Base-by-base conservation (phyloP, 92 coral and sea anemone genomes). In the Actinernus sp. region DNA sequence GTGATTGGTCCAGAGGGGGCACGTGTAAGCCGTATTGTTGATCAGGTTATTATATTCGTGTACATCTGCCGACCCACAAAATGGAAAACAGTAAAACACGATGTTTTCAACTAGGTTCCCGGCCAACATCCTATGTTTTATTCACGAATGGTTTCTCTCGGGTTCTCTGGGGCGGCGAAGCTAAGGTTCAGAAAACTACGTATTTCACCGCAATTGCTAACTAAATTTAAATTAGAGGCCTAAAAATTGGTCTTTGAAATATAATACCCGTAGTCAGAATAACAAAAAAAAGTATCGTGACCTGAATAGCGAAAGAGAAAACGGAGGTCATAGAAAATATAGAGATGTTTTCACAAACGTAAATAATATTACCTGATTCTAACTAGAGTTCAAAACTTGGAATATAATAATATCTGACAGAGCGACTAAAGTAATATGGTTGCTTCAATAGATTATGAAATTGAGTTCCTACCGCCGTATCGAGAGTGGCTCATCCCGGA, bases 41-140 rank as follows among this genome's bases (percentile, higher is more conserved):
- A 69, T 74, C 45, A 61, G 60, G 72, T 84, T 88, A 78, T 84
- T 83, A 82, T 84, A 84, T 70, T 31, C 46, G 61, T 57, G 76
- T 57, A 73, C 96, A 86, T 90, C 96, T 90, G 96, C 73, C 47
- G 63, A 17, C 62, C 82, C 85, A 72, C 80, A 61, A 80, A 90
- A 69, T 81, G 66, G 65, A 75, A 67, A 74, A 79, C 92, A 90
- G 83, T 77, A 90, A 40, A 43, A 65, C 63, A 61, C 67, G 40
- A 57, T 65, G 56, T 44, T 45, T 45, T 45, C 52, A 45, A 8
- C 41, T 7, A 36, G 41, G 8, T 23, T 45, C n/a, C 22, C 53
- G 46, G 66, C 53, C 70, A 74, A 65, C 72, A 60, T 30, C 87
- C 58, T 78, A 71, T 79, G 87, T 79, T 80, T 85, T 79, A 79